Evolutionary conservation across 2,113 vertebrate species (phyloP).

Genomic region (Fregata magnificens): DNA sequence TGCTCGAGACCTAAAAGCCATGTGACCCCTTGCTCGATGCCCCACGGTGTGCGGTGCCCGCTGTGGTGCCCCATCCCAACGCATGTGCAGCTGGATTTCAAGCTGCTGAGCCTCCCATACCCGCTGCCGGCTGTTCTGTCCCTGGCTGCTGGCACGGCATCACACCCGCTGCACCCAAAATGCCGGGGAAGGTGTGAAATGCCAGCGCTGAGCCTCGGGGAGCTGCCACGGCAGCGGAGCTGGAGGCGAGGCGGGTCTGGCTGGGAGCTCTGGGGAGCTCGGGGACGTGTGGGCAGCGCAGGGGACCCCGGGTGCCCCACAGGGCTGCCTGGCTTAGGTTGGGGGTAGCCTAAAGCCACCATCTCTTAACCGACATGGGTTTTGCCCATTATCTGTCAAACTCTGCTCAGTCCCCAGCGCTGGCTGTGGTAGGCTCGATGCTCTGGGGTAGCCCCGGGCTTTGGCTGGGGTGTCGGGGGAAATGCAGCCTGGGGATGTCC

Average conservation of each 20-base stretch:
- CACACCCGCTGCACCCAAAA: neutral
- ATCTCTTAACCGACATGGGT: fast-evolving
- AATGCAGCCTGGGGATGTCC: neutral
- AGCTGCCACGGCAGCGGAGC: neutral
- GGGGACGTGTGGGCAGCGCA: fast-evolving
- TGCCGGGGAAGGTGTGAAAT: neutral
- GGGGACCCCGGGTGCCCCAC: fast-evolving
- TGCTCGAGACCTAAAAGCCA: fast-evolving
- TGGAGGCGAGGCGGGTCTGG: neutral
- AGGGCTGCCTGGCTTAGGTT: fast-evolving
- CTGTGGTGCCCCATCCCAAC: fast-evolving
- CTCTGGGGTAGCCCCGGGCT: neutral
- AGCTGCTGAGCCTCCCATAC: neutral
- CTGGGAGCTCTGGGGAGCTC: neutral
- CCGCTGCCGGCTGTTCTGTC: neutral
- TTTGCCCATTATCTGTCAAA: neutral
- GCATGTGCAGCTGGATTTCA: fast-evolving
- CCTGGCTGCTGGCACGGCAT: neutral
- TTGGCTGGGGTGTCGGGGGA: neutral
- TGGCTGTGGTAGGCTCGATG: neutral
- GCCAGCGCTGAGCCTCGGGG: fast-evolving
- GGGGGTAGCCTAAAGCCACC: fast-evolving
- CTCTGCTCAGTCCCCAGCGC: too few relatives aligned
- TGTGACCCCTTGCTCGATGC: fast-evolving
- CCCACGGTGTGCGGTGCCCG: fast-evolving